Evolutionary conservation across 2,888 invertebrate genomes (phyloP).

Genomic region (Pycnomerus fuliginosus): DNA sequence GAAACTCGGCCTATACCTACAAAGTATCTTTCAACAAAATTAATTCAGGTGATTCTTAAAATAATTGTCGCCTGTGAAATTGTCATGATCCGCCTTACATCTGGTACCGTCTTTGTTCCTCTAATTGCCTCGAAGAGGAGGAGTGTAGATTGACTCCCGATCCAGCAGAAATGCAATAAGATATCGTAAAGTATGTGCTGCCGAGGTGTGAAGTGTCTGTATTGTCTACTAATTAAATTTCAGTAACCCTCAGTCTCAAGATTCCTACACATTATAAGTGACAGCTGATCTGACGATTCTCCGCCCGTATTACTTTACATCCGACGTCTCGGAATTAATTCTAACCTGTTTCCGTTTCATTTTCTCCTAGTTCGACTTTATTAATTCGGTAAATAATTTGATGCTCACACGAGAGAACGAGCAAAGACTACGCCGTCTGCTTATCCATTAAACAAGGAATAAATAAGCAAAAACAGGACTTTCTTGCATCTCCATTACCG

Average conservation of each 20-base stretch:
- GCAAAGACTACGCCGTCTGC: conserved; percentile 2
- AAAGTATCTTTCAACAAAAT: no score
- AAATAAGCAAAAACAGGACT: conserved; percentile 33
- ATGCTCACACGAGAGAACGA: conserved; percentile 10
- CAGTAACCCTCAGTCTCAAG: conserved; percentile 46
- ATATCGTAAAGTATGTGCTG: conserved; percentile 50
- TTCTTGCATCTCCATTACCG: conserved; percentile 46
- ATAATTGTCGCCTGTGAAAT: no score
- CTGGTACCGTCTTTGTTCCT: conserved; percentile 9
- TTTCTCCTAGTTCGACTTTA: conserved; percentile 24
- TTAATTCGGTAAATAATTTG: conserved; percentile 22
- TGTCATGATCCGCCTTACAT: no score
- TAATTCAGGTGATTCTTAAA: no score
- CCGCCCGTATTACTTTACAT: conserved; percentile 35
- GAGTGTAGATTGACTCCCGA: conserved; percentile 16
- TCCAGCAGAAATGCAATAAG: conserved; percentile 44
- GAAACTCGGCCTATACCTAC: no score
- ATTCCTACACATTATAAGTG: conserved; percentile 44
- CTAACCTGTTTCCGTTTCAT: conserved; percentile 32
- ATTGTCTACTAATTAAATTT: conserved; percentile 52
- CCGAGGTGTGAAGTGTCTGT: conserved; percentile 45
- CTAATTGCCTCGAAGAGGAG: conserved; percentile 4
- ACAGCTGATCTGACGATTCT: conserved; percentile 46
- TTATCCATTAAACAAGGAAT: conserved; percentile 5
- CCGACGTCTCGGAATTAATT: conserved; percentile 34